Evolutionary conservation across 2,888 invertebrate genomes (phyloP).

Genomic region (Pegoplata infirma): DNA sequence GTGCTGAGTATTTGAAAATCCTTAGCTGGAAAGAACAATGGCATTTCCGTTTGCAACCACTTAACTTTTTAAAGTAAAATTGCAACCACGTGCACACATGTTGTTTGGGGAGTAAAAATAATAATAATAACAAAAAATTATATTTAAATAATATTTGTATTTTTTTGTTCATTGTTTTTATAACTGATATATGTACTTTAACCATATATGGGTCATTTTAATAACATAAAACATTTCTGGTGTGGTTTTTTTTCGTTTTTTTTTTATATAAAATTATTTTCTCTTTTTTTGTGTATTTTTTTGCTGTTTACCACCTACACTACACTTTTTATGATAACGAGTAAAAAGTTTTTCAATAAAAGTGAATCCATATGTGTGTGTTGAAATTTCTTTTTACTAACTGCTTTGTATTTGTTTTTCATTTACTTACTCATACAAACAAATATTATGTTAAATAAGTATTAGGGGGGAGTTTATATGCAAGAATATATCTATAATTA

Average conservation of each 20-base stretch:
- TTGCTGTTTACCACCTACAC: too few species aligned
- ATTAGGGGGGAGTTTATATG: too few species aligned
- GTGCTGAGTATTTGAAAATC: constrained; percentile 10
- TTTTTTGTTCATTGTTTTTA: neutral
- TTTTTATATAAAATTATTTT: neutral
- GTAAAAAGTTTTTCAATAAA: too few species aligned
- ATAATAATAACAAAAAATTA: too few species aligned
- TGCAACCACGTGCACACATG: neutral
- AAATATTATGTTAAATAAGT: too few species aligned
- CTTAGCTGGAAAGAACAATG: neutral
- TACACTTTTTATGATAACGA: too few species aligned
- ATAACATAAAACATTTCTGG: neutral
- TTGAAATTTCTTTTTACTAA: neutral
- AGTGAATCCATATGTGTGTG: neutral
- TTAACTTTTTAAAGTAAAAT: neutral
- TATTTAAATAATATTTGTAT: neutral
- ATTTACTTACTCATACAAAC: neutral
- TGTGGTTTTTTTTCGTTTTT: neutral
- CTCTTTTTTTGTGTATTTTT: neutral
- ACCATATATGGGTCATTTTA: constrained; percentile 4
- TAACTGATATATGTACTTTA: neutral
- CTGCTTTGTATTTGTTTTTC: neutral
- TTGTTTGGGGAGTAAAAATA: neutral
- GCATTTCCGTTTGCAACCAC: neutral
- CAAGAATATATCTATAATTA: too few species aligned